Evolutionary conservation across 2,113 vertebrate species (phyloP), one percentile per base, ranked within the genome.

Genomic region (Casuarius casuarius): DNA sequence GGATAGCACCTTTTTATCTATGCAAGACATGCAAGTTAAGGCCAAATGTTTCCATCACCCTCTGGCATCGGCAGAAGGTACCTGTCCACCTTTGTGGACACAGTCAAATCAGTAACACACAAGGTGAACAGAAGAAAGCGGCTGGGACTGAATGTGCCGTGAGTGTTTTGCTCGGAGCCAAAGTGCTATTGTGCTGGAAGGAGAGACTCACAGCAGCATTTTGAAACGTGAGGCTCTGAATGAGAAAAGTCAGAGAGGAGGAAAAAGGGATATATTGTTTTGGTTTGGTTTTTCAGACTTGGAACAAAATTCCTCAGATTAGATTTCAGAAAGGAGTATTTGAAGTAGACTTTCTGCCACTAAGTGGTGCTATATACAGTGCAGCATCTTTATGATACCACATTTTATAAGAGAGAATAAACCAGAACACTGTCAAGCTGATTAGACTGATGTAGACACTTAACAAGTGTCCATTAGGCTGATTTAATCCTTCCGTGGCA

Each of bases 351-450:
- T 78, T 65, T 75, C 61, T 52, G 96, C 94, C 97, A 77, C 97
- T 97, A 93, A 96, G 97, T n/a, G 97, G 97, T 83, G 94, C 97
- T 97, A 62, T 71, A 56, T 77, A 48, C 97, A 96, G 95, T 40
- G 18, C n/a, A 18, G 92, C 83, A 3, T 87, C 86, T 44, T 75
- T 2, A 1, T 1, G 20, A 19, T 2, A 4, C 21, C 61, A 66
- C 90, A 6, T 0, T 5, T 58, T 40, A 4, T 48, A 28, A 77
- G 84, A 11, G 81, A 65, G 87, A 90, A 52, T 77, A 29, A 49
- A 38, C n/a, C 33, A 4, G 23, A 26, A 44, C 63, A 4, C 58
- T 70, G 82, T 61, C 61, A 23, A 23, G 23, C 87, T 56, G 61
- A 44, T 74, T 38, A 58, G 59, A 28, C 40, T 29, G 56, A 38